phyloP scores from a whole-genome alignment of 2,797 vertebrate species.

The Anguilla marmorata region DNA sequence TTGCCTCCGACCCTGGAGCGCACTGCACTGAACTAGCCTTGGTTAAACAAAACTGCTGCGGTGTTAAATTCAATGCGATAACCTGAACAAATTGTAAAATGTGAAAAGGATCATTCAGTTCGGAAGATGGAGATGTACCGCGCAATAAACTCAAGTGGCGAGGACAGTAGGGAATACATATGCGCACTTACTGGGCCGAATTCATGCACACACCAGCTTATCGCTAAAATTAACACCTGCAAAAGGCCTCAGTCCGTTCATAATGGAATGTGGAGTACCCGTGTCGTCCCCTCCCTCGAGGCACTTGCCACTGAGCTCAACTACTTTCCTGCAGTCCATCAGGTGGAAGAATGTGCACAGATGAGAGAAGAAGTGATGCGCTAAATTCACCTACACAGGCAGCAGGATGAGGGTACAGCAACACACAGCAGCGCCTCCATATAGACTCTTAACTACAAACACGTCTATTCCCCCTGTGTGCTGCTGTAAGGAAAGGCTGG shows the following conservation, averaged over 20 bases:
- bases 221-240: not conserved
- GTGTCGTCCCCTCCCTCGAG: too few species aligned
- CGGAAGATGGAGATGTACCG: not conserved
- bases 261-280: not conserved
- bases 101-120: not conserved
- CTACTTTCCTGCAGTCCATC: not conserved
- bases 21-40: not conserved
- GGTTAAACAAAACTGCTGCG: not conserved
- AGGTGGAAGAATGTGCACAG: not conserved
- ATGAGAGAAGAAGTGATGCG: not conserved
- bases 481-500: not conserved
- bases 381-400: not conserved
- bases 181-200: not conserved
- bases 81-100: not conserved
- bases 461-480: not conserved
- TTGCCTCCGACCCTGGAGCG: not conserved
- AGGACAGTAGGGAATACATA: not conserved
- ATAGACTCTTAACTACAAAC: not conserved
- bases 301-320: too few species aligned
- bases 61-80: not conserved
- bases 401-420: not conserved
- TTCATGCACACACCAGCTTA: not conserved
- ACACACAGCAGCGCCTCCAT: not conserved
- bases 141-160: not conserved
- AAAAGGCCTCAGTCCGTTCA: not conserved